phyloP scores from a whole-genome alignment of 2,113 vertebrate genomes.

The Geococcyx californianus region DNA sequence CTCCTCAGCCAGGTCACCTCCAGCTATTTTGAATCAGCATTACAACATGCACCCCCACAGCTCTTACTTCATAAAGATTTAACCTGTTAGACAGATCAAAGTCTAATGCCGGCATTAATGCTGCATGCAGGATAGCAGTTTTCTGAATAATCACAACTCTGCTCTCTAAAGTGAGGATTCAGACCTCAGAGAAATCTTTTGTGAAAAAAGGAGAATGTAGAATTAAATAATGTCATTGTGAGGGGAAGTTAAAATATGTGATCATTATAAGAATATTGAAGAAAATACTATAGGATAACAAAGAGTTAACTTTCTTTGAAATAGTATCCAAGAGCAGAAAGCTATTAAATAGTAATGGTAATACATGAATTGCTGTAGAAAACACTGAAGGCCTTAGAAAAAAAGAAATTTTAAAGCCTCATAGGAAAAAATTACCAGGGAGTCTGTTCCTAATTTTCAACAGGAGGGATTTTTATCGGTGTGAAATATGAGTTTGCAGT shows the following conservation, averaged over 20 bases:
- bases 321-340: not conserved
- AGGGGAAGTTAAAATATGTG: rapidly evolving
- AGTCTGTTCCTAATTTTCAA: not conserved
- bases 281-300: not conserved
- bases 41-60: not conserved
- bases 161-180: not conserved
- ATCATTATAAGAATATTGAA: not conserved
- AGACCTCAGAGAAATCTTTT: not conserved
- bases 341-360: not conserved
- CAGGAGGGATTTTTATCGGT: not conserved
- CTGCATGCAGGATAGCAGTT: not conserved
- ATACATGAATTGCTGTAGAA: not conserved
- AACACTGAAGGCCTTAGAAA: not conserved
- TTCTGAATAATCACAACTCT: not conserved
- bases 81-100: not conserved
- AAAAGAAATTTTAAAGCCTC: not conserved
- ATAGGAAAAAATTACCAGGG: not conserved
- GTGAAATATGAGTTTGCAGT: not conserved
- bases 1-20: not conserved
- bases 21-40: not conserved
- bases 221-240: not conserved
- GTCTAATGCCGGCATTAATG: not conserved
- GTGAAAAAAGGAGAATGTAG: not conserved
- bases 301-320: not conserved
- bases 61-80: not conserved